These are phyloP conservation scores for Pterois miles DNA, from an alignment of 2,797 vertebrate species.

Conservation along the genomic window DNA sequence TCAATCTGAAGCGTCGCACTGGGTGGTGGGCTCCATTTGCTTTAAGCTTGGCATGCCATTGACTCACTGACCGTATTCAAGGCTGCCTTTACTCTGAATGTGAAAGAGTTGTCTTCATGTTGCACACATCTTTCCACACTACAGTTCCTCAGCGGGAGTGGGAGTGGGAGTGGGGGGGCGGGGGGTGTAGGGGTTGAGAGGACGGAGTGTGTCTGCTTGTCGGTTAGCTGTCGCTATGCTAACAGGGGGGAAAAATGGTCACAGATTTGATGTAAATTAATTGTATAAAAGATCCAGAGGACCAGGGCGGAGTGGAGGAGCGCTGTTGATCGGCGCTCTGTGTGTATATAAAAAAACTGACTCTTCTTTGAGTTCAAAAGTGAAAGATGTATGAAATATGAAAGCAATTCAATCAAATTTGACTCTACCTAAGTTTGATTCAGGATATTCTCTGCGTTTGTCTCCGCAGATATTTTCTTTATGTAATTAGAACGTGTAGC, in stretches of 20 bases:
- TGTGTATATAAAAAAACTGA: conserved; percentile 90
- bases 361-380: conserved; percentile 84
- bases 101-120: conserved; percentile 98
- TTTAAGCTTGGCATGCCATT: conserved; percentile 99
- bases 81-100: conserved; percentile 98
- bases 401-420: conserved; percentile 98
- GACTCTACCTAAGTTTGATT: conserved; percentile 88
- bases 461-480: conserved; percentile 98
- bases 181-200: not conserved
- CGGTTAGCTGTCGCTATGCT: conserved; percentile 50
- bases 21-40: conserved; percentile 91
- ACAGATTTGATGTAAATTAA: conserved; percentile 87
- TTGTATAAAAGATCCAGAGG: conserved; percentile 86
- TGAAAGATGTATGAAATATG: conserved; percentile 92
- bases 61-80: conserved; percentile 94
- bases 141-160: conserved; percentile 54
- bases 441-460: conserved; percentile 97
- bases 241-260: conserved; percentile 56
- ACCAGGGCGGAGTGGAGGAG: conserved; percentile 79
- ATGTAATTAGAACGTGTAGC: conserved; percentile 98
- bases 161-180: not conserved
- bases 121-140: conserved; percentile 85
- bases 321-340: conserved; percentile 98
- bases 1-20: conserved; percentile 88
- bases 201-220: conserved; percentile 44